Evolutionary conservation across 2,888 invertebrate species (phyloP), one percentile per base, ranked within the genome.

Genomic region (Rhaphigaster nebulosa): DNA sequence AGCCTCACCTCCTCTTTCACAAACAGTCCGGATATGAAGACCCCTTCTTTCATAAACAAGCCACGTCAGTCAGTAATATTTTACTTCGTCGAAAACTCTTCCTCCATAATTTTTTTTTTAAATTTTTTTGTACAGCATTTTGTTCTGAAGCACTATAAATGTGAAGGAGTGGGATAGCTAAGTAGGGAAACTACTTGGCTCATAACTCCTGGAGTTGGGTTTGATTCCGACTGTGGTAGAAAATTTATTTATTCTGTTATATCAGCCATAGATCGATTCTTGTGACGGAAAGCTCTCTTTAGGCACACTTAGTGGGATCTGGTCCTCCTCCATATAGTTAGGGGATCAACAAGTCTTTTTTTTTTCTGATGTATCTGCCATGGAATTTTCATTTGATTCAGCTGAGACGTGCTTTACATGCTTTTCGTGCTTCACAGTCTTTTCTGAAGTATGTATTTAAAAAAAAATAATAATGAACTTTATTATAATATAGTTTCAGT

Each of bases 1-100:
- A 65, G 29, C 65, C 70, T 76, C 70, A 18, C 29, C 70, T 29
- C 65, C 65, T 76, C 70, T 76, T 76, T 76, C 70, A 76, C 38
- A 76, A 76, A 76, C 70, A 38, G 70, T 20, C 70, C 70, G 70
- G 70, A 76, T 38, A 15, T 23, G 70, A 76, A 76, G 18, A 38
- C 34, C 23, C 20, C 70, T 76, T 38, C 34, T 76, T 76, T 76
- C 38, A 76, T 38, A 76, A 76, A 76, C 38, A 34, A 23, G 70
- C 70, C 70, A 76, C 70, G 34, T 20, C 70, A 38, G 70, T 34
- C 34, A 20, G 1, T 38, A 76, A 23, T 38, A 76, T 76, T 8
- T 38, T 23, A 38, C 29, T 10, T 38, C 70, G 26, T 34, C 6
- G 70, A 38, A 76, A 76, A 18, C 70, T 29, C 38, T 65, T 29